A percentile compares a stretch with the other conserved stretches of the same genome.
These are phyloP conservation scores for Tautogolabrus adspersus DNA, from an alignment of 2,113 vertebrate species.

Conservation along the genomic window DNA sequence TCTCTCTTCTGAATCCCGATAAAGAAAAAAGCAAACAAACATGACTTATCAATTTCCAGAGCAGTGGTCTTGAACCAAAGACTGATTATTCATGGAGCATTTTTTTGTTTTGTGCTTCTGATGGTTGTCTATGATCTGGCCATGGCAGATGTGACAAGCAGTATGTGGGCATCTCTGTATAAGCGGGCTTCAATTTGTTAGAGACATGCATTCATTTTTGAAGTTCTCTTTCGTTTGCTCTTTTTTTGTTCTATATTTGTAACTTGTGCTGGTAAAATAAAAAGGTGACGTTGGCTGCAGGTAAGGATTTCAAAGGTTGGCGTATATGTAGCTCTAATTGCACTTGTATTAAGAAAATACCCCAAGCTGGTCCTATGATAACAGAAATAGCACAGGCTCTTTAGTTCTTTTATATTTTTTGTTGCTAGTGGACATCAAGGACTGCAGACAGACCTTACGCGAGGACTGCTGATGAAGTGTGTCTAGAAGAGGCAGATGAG, in stretches of 20 bases:
- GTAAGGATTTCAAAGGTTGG: constrained; percentile 37
- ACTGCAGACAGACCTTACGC: constrained; percentile 45
- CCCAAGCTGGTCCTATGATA: constrained; percentile 6
- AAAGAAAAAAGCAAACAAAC: constrained; percentile 57
- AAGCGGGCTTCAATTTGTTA: constrained; percentile 62
- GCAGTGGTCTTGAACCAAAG: constrained; percentile 70
- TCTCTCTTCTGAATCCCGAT: constrained; percentile 67
- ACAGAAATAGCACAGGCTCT: constrained; percentile 31
- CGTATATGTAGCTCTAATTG: constrained; percentile 11
- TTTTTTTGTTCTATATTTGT: constrained; percentile 40
- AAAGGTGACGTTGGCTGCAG: constrained; percentile 8
- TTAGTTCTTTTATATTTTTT: constrained; percentile 35
- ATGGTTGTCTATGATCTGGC: constrained; percentile 68
- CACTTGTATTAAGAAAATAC: constrained; percentile 17
- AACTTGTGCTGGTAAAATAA: background rate
- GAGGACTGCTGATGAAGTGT: constrained; percentile 68
- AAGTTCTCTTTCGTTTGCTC: constrained; percentile 52
- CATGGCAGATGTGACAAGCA: constrained; percentile 64
- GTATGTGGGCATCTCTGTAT: constrained; percentile 64
- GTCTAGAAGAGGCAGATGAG: constrained; percentile 56
- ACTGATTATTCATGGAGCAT: constrained; percentile 71
- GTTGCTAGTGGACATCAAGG: constrained; percentile 64
- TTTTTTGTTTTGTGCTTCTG: constrained; percentile 71
- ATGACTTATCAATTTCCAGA: constrained; percentile 70
- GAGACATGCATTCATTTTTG: constrained; percentile 55